Percentiles rank a stretch among this genome's conserved stretches.
Evolutionary conservation across 2,113 vertebrate species (phyloP).

Genomic region (Procavia capensis): DNA sequence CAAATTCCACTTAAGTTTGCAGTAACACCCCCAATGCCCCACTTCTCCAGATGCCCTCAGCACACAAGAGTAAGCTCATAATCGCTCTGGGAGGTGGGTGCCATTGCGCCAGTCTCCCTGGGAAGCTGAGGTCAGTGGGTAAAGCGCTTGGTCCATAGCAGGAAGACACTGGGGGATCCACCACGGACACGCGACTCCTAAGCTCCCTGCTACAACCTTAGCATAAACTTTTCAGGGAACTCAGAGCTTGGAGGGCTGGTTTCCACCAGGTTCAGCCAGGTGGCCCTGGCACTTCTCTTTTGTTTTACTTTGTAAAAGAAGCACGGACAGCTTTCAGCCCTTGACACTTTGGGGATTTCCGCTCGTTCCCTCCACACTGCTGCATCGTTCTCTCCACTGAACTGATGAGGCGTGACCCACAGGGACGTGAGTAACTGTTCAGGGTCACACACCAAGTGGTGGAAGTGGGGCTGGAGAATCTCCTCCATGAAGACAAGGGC

Average conservation of each 20-base stretch:
- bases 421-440: too few relatives aligned
- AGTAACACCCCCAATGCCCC: not conserved
- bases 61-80: not conserved
- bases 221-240: not conserved
- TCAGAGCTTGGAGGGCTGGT: rapidly evolving
- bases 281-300: not conserved
- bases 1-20: too few relatives aligned
- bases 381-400: not conserved
- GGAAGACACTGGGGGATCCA: too few relatives aligned
- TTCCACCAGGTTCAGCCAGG: not conserved
- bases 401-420: not conserved
- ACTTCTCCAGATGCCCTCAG: not conserved
- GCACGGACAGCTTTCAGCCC: not conserved
- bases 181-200: too few relatives aligned
- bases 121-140: not conserved
- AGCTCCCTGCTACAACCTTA: not conserved
- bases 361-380: not conserved
- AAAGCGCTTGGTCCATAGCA: not conserved
- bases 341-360: not conserved
- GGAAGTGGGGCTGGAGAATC: not conserved
- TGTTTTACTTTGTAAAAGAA: not conserved
- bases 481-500: not conserved
- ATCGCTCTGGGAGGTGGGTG: rapidly evolving
- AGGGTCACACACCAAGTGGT: not conserved
- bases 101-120: not conserved